phyloP scores from a whole-genome alignment of 2,888 invertebrate genomes.

The Cryptosula pallasiana region DNA sequence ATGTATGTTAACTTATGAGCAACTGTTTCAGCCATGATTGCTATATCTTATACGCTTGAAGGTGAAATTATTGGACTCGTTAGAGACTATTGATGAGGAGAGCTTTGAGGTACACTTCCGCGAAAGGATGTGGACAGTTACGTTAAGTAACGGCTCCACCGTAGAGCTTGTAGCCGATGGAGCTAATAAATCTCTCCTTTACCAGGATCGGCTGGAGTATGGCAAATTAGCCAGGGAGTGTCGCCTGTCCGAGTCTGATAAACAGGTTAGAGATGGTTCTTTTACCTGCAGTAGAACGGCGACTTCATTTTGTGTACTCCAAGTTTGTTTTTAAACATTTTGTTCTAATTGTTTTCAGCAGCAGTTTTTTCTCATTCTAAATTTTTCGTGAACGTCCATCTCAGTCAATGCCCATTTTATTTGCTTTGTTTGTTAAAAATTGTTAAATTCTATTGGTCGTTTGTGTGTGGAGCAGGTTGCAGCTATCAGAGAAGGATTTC shows the following conservation, averaged over 20 bases:
- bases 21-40: not conserved
- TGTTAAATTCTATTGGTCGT: too few species aligned
- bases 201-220: conserved; percentile 44
- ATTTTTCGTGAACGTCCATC: too few species aligned
- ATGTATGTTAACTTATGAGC: not conserved
- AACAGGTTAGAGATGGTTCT: conserved; percentile 38
- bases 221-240: conserved; percentile 38
- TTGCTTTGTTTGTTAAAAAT: too few species aligned
- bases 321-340: too few species aligned
- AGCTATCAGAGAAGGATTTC: conserved; percentile 44
- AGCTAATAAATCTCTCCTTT: conserved; percentile 39
- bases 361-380: too few species aligned
- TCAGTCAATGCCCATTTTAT: too few species aligned
- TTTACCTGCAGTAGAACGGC: too few species aligned
- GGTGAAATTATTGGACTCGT: conserved; percentile 42
- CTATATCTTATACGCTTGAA: too few species aligned
- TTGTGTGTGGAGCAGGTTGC: too few species aligned
- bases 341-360: too few species aligned
- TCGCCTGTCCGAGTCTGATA: conserved; percentile 43
- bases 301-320: too few species aligned
- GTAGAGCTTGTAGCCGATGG: conserved; percentile 38
- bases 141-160: conserved; percentile 43
- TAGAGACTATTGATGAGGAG: conserved; percentile 38
- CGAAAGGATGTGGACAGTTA: conserved; percentile 36
- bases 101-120: conserved; percentile 35